phyloP scores from a whole-genome alignment of 2,797 vertebrate genomes.

The Otolemur crassicaudatus region DNA sequence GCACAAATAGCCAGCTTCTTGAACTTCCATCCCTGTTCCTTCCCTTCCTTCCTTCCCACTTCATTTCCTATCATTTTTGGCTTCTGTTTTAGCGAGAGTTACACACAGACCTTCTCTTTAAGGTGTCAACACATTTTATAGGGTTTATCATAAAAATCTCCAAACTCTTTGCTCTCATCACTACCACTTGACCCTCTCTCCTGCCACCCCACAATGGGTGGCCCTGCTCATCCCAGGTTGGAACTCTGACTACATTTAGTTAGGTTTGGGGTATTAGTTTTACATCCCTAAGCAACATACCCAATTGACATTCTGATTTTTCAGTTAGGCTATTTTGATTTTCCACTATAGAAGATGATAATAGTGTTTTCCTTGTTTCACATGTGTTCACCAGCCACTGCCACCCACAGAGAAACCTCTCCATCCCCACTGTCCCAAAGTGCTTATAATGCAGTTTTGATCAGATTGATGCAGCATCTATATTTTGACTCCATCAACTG shows the following conservation, averaged over 20 bases:
- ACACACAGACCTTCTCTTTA: background rate
- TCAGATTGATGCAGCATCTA: background rate
- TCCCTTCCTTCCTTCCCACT: background rate
- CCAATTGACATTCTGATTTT: background rate
- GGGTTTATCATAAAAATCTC: background rate
- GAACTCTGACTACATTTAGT: background rate
- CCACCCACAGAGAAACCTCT: background rate
- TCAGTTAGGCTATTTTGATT: background rate
- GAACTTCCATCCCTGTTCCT: background rate
- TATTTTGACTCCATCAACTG: background rate
- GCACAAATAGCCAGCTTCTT: background rate
- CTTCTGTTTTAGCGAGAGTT: background rate
- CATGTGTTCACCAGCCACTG: background rate
- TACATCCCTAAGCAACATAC: background rate
- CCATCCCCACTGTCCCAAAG: background rate
- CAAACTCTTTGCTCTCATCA: background rate
- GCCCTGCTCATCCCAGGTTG: background rate
- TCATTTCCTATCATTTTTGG: background rate
- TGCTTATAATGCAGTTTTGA: background rate
- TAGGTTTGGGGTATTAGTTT: background rate
- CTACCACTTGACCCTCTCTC: background rate
- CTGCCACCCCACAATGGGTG: fast-evolving
- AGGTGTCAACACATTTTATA: background rate
- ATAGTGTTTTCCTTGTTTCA: background rate
- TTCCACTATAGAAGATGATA: background rate